These are phyloP conservation scores for Lutjanus campechanus DNA, from an alignment of 2,797 vertebrate genomes.

Conservation along the genomic window DNA sequence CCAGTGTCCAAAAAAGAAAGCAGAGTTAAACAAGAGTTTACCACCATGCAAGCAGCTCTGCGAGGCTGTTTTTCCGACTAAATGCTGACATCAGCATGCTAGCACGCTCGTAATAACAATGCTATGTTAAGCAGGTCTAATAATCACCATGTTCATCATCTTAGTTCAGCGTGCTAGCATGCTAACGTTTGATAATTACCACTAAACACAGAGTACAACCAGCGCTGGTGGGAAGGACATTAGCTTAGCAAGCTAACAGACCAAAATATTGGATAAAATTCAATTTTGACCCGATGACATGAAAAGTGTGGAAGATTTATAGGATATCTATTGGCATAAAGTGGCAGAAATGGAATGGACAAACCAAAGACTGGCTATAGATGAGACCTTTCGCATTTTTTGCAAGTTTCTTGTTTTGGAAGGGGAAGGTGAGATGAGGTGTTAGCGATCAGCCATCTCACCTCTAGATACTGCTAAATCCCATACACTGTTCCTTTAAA, in stretches of 20 bases:
- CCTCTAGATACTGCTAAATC: too few relatives aligned
- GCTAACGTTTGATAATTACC: background rate
- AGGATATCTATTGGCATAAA: too few relatives aligned
- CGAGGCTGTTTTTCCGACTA: background rate
- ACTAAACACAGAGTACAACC: background rate
- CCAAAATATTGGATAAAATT: background rate
- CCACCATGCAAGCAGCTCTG: background rate
- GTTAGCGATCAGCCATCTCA: too few relatives aligned
- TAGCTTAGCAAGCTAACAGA: background rate
- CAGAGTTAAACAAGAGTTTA: too few relatives aligned
- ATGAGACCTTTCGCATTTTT: too few relatives aligned
- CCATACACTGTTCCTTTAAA: too few relatives aligned
- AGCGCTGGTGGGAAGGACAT: too few relatives aligned
- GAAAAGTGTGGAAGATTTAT: background rate
- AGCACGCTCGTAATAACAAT: background rate
- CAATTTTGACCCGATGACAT: background rate
- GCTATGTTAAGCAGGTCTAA: background rate
- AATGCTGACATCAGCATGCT: background rate
- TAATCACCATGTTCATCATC: too few relatives aligned
- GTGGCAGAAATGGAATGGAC: too few relatives aligned
- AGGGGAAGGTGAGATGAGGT: too few relatives aligned
- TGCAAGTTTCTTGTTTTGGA: too few relatives aligned
- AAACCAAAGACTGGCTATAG: too few relatives aligned
- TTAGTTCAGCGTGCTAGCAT: background rate
- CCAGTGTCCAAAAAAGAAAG: background rate